Evolutionary conservation across 2,797 vertebrate genomes (phyloP), one percentile per base, ranked within the genome.

Genomic region (Premnoplex brunnescens): DNA sequence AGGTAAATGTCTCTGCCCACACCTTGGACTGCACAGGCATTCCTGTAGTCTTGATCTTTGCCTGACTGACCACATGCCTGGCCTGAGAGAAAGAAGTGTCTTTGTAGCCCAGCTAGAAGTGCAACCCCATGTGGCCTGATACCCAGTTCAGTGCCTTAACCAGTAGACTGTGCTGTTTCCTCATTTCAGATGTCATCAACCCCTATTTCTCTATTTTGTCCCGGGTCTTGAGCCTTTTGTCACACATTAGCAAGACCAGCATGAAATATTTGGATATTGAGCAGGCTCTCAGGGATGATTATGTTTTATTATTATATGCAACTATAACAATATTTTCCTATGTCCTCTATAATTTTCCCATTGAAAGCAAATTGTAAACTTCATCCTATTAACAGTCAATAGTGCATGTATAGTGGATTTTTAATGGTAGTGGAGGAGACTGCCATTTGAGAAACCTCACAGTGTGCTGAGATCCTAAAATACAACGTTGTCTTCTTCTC

Each of bases 371-470:
- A 54, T 58, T 87, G 78, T 80, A 89, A 94, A 92, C 76, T 74
- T 93, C 22, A n/a, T 82, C 52, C 82, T 87, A 92, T 89, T 96
- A 94, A 93, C 71, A 95, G 86, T 66, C 64, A 89, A 55, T 87
- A 92, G 78, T 87, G 64, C 63, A 85, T 32, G 26, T 71, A 66
- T 77, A 86, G 89, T 96, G 96, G 23, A 52, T 94, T 97, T 97
- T 96, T 97, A 97, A 97, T 93, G 95, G 83, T 82, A 89, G 91
- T 91, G 94, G 93, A 96, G 89, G 92, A 91, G 97, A 85, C 84
- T 95, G 69, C 88, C 96, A 86, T 96, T 97, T 97, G 94, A 97
- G 96, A 97, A 95, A 91, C 85, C 93, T 96, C 89, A 83, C 94
- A 95, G 43, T 93, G 95, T 95, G 91, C 43, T 71, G 94, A 95